phyloP scores from a whole-genome alignment of 2,888 invertebrate species.

The Coremacera marginata region DNA sequence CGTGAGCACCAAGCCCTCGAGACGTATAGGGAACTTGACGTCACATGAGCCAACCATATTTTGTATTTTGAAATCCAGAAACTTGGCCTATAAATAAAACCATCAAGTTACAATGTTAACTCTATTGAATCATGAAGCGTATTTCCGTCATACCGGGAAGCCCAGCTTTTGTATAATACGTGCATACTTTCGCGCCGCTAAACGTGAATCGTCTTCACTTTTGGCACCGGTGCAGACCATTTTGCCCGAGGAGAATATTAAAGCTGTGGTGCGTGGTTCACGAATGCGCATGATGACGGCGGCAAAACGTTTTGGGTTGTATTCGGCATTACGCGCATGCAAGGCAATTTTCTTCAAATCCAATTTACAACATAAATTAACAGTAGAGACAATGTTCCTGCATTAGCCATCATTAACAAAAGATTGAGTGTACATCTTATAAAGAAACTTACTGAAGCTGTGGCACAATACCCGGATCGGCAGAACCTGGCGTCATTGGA shows the following conservation, averaged over 20 bases:
- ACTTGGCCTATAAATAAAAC: constrained; percentile 77
- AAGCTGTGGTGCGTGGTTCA: constrained; percentile 86
- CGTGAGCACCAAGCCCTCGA: constrained; percentile 80
- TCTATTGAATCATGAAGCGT: not conserved
- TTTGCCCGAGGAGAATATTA: constrained; percentile 86
- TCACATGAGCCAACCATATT: constrained; percentile 86
- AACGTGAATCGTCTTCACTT: constrained; percentile 82
- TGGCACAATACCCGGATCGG: constrained; percentile 93
- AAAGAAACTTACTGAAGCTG: constrained; percentile 71
- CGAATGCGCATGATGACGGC: constrained; percentile 97
- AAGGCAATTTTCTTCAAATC: constrained; percentile 97
- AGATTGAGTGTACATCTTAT: not conserved
- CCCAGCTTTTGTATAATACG: constrained; percentile 87
- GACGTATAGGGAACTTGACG: constrained; percentile 81
- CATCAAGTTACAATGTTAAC: not conserved
- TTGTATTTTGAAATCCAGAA: constrained; percentile 85
- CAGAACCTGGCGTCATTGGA: constrained; percentile 93
- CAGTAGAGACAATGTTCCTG: constrained; percentile 98
- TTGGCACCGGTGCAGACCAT: constrained; percentile 88
- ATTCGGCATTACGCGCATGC: constrained; percentile 98
- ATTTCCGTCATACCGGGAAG: constrained; percentile 73
- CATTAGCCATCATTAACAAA: constrained; percentile 55
- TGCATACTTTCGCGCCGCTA: constrained; percentile 86
- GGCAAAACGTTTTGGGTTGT: constrained; percentile 98
- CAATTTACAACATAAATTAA: constrained; percentile 93